Conservation (phyloP, 2,888 invertebrate species). For the Saturnia pavonia region DNA sequence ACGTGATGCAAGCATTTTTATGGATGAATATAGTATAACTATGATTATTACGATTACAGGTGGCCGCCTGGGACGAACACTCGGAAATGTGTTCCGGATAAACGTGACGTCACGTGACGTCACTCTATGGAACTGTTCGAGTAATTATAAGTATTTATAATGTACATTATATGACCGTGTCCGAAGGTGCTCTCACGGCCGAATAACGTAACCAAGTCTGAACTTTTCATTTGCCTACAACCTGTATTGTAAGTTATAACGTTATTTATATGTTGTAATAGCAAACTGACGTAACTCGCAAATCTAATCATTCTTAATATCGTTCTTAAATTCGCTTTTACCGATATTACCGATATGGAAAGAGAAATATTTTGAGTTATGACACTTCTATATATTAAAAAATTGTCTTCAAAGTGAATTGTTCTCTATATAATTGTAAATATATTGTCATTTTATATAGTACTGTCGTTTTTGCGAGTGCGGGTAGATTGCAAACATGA, state of each 20-base stretch:
- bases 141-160: slow-evolving; percentile 32
- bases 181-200: slow-evolving; percentile 12
- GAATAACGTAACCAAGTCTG: neutral
- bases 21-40: too few relatives aligned
- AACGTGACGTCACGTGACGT: slow-evolving; percentile 24
- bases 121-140: slow-evolving; percentile 33
- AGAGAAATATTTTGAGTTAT: neutral
- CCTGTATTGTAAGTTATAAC: too few relatives aligned
- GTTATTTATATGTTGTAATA: too few relatives aligned
- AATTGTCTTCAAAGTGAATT: neutral
- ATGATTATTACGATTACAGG: too few relatives aligned
- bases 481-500: too few relatives aligned
- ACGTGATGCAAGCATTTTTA: too few relatives aligned
- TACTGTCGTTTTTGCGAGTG: too few relatives aligned
- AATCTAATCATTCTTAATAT: neutral
- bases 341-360: too few relatives aligned
- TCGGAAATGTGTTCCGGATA: slow-evolving; percentile 92
- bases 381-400: neutral
- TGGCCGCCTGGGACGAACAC: slow-evolving; percentile 93
- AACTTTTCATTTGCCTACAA: neutral
- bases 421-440: neutral
- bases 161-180: slow-evolving; percentile 26
- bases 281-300: neutral
- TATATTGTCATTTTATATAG: too few relatives aligned
- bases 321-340: too few relatives aligned